Base-by-base conservation (phyloP, 2,113 vertebrate species). In the Alectura lathami region DNA sequence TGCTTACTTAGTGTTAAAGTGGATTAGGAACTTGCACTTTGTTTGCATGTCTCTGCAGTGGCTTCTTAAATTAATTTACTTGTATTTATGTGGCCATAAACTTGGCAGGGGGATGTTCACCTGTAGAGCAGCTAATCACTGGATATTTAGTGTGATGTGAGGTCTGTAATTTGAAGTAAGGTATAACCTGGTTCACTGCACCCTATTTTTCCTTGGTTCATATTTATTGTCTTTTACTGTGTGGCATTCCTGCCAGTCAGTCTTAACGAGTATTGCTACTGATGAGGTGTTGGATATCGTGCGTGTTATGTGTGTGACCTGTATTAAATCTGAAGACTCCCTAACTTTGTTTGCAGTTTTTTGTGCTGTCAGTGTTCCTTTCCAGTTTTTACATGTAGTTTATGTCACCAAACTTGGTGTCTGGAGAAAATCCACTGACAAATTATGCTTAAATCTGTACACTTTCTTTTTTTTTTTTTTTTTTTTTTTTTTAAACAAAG, bases 71-170 rank as follows among this genome's bases (percentile, higher is more conserved):
- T 45, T 68, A 72, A 26, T 89, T 85, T 76, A 42, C 76, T 80
- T 96, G 27, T 85, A 36, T 13, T 43, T 64, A 10, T 0, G 7
- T 48, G 66, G 40, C 13, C 4, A 6, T 53, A 56, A 79, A 24
- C 68, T 12, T 68, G 4, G 2, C 0, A 81, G 40, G 1, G 5
- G 8, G 22, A 7, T 40, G 9, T 47, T n/a, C 0, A 11, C 7
- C 22, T 75, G 8, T 76, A 67, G 29, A 72, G 57, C 11, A 70
- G 32, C 21, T 91, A 22, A 38, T 24, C 5, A 21, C 21, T 87
- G 51, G 30, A 56, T 76, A 30, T 36, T n/a, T 76, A 18, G 14
- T 51, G 13, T 67, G 76, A 22, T 0, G 0, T 24, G 42, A 62
- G 8, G n/a, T 50, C 50, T 79, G 32, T 75, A 54, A 64, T 43